Conservation (phyloP, 2,113 vertebrate genomes). For the Crocuta crocuta region DNA sequence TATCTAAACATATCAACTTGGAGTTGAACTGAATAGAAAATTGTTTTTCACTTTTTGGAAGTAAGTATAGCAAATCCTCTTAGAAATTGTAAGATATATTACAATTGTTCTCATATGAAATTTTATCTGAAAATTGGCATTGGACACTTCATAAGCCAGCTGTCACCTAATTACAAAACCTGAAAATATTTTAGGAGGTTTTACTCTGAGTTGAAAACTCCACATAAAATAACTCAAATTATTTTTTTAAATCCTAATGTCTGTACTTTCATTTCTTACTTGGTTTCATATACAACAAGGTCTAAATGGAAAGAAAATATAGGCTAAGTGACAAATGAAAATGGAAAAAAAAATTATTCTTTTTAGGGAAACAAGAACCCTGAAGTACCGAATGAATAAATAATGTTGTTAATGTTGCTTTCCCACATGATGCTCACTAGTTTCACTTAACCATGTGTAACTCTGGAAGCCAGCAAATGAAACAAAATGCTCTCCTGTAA, state of each 20-base stretch:
- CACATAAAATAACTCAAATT: constrained; percentile 13
- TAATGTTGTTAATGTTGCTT: background rate
- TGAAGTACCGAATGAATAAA: constrained; percentile 36
- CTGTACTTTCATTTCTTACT: background rate
- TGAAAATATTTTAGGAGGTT: constrained; percentile 54
- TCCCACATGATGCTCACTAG: background rate
- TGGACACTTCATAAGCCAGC: background rate
- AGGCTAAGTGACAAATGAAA: background rate
- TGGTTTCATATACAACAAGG: background rate
- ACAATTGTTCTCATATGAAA: constrained; percentile 53
- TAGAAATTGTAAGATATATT: constrained; percentile 27
- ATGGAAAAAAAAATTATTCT: constrained; percentile 5
- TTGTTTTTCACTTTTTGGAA: constrained; percentile 15
- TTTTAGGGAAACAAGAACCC: background rate
- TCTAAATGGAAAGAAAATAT: background rate
- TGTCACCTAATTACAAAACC: constrained; percentile 51
- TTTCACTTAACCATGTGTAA: background rate
- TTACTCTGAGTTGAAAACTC: constrained; percentile 41
- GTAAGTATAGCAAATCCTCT: constrained; percentile 28
- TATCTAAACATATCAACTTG: constrained; percentile 23
- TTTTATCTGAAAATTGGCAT: constrained; percentile 55
- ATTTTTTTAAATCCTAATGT: background rate
- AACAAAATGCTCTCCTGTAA: background rate
- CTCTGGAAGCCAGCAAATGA: background rate
- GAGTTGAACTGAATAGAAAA: background rate